Base-by-base conservation (phyloP, 2,888 invertebrate species). In the Melipona beecheii region DNA sequence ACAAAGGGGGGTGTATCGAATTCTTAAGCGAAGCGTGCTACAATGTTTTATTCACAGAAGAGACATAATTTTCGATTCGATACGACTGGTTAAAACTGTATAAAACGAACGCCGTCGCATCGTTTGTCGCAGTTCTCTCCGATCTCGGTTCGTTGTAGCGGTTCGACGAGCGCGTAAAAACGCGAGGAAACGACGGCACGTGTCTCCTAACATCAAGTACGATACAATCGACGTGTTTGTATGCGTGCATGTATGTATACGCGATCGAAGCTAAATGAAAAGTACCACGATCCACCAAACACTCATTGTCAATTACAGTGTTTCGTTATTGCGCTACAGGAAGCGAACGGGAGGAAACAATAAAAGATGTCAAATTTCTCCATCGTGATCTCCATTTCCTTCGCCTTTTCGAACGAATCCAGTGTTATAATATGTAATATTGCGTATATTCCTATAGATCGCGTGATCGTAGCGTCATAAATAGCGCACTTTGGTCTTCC, bases 221-320 rank as follows among this genome's bases (percentile, higher is more conserved):
- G 76, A 56, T 84, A 86, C 81, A 85, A 83, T 89, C 78, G 75
- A 77, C 81, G 64, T 72, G 6, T 56, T 43, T 27, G 21, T 15
- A 36, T 11, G 27, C 43, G 43, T 27, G 43, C n/a, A 56, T 60
- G 19, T 36, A 15, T 11, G 19, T 24, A 21, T 21, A 0, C 36
- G 27, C 21, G 85, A 85, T 77, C 86, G 65, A 92, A 91, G 92
- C 91, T 89, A 90, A 91, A 91, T 70, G 77, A 84, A 77, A 89
- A 77, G 85, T 87, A n/a, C 84, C 84, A 77, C 85, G 75, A 75
- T 83, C 76, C 27, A 60, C 58, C 58, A 75, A n/a, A n/a, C n/a
- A 9, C 84, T 86, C 84, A 83, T 66, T 64, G 43, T 72, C 43
- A 43, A 9, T 81, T 70, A 27, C 60, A 43, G 21, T 64, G 77